Evolutionary conservation across 2,888 invertebrate genomes (phyloP), one percentile per base, ranked within the genome.

Genomic region (Norana najaformis): DNA sequence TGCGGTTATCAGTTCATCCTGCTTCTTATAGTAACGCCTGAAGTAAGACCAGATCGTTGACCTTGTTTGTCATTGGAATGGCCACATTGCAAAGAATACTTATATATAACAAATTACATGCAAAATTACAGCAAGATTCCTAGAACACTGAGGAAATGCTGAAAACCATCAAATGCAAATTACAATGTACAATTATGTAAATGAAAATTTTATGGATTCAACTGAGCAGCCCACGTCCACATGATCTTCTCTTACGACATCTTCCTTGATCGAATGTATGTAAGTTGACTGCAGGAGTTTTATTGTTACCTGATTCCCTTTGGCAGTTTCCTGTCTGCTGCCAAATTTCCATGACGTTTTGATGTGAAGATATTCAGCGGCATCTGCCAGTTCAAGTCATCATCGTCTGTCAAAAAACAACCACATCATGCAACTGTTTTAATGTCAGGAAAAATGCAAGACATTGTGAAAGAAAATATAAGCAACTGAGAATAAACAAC

Each of bases 11-110:
- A 94, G 91, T 88, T 93, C 93, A 92, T 94, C 93, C 91, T 94
- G 94, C 5, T 92, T 93, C 90, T 94, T 94, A 92, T 94, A 94
- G 90, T 93, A 94, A 0, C 93, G 93, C 89, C 94, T 94, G 92
- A 36, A 36, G 34, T 85, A 36, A 36, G 85, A 85, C 23, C 16
- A 35, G 35, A 35, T 20, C 20, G n/a, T 30, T 83, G 18, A 83
- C 2, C 18, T 18, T 83, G 35, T 35, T 18, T 35, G 35, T 30
- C 35, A 83, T 18, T 83, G 34, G 18, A n/a, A 83, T 34, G 20
- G 35, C 85, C 35, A 85, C 85, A 85, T 85, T 5, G 35, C 85
- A 85, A 85, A 37, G 36, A 85, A 34, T 34, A 30, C 16, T 35
- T 18, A 16, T 53, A 53, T 18, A 53, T 53, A 53, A 53, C 53